Percentiles rank a stretch among this genome's conserved stretches.
These are phyloP conservation scores for Geotrupes spiniger DNA, from an alignment of 2,888 invertebrate genomes.

Conservation along the genomic window DNA sequence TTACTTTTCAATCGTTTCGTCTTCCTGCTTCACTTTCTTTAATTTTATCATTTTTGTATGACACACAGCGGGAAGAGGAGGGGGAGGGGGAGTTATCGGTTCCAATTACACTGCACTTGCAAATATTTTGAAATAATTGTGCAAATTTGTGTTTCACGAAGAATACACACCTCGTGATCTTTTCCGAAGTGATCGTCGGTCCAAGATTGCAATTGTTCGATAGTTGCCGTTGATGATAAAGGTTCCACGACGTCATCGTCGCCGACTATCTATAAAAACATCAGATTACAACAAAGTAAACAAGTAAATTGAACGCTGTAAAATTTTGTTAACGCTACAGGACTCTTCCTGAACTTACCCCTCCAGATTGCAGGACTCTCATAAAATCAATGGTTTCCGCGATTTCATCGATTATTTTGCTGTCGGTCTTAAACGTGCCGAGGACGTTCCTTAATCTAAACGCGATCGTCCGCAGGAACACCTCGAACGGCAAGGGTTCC, in stretches of 20 bases:
- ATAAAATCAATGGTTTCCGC: slow-evolving; percentile 31
- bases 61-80: too few species aligned
- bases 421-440: slow-evolving; percentile 20
- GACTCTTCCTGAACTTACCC: too few species aligned
- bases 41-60: too few species aligned
- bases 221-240: slow-evolving; percentile 14
- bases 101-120: too few species aligned
- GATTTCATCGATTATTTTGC: slow-evolving; percentile 21
- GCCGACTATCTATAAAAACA: neutral
- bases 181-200: slow-evolving; percentile 29
- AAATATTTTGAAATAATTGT: too few species aligned
- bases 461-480: slow-evolving; percentile 26
- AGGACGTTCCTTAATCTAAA: slow-evolving; percentile 19
- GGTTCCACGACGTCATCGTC: slow-evolving; percentile 3
- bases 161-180: slow-evolving; percentile 21
- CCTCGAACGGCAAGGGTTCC: slow-evolving; percentile 21
- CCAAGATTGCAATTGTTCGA: slow-evolving; percentile 34
- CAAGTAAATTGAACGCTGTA: too few species aligned
- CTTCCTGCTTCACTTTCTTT: slow-evolving; percentile 40
- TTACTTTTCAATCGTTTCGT: too few species aligned
- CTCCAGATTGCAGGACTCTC: slow-evolving; percentile 34
- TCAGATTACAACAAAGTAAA: too few species aligned
- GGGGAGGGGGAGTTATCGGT: too few species aligned
- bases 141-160: too few species aligned
- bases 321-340: too few species aligned